Percentiles rank a stretch among this genome's conserved stretches.
Conservation (phyloP, 2,888 invertebrate genomes). For the Athalia rosae region DNA sequence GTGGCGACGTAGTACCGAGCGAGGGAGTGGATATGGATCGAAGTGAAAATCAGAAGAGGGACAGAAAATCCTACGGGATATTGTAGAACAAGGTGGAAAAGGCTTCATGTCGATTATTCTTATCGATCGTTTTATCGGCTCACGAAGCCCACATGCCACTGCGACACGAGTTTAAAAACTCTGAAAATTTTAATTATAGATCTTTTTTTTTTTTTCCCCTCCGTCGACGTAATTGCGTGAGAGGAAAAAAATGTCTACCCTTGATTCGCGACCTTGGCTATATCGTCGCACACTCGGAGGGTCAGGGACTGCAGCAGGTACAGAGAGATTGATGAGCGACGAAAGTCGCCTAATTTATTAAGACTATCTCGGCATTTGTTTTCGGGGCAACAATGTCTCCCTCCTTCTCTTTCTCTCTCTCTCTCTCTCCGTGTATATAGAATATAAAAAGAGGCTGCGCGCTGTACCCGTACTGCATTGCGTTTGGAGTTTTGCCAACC, state of each 20-base stretch:
- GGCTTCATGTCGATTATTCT: conserved; percentile 19
- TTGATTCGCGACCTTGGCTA: no score
- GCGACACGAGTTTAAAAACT: background rate
- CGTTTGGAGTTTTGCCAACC: conserved; percentile 40
- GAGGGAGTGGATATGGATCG: background rate
- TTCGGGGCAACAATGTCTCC: no score
- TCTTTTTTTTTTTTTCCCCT: no score
- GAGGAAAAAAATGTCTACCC: no score
- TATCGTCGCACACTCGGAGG: no score
- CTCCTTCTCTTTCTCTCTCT: no score
- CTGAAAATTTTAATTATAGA: no score
- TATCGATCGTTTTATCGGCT: conserved; percentile 29
- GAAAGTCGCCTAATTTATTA: conserved; percentile 24
- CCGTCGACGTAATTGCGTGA: no score
- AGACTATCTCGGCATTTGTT: conserved; percentile 19
- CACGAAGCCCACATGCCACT: conserved; percentile 1
- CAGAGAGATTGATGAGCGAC: background rate
- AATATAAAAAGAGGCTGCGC: conserved; percentile 29
- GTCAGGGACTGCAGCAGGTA: no score
- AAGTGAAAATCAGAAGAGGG: background rate
- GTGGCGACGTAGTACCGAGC: background rate
- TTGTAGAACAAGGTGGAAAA: background rate
- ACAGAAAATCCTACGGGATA: background rate
- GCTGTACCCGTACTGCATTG: conserved; percentile 25
- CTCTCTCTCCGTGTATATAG: no score